Base-by-base conservation (phyloP, 1,140 invertebrate genomes). In the Babylonia areolata region DNA sequence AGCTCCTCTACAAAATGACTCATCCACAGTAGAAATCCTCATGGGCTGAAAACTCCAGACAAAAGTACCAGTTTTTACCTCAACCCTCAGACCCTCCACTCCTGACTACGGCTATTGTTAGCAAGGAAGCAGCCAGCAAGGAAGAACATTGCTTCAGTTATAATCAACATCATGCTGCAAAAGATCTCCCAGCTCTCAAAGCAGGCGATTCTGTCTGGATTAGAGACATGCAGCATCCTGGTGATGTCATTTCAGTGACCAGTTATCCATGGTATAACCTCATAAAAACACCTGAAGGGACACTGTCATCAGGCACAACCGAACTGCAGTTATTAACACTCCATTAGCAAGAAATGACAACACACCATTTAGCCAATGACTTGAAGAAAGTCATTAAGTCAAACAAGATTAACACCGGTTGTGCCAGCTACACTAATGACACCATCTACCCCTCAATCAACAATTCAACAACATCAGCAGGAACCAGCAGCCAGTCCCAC, bases 31-130 rank as follows among this genome's bases (percentile, higher is more conserved):
- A 11, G 87, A 90, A 86, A 23, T 90, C 5, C 54, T 87, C 9
- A 86, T 90, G 83, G 89, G 90, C 17, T 84, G 88, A 64, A 87
- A 87, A 51, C 73, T 90, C 1, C 6, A 77, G 40, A 82, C 82
- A 0, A 77, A 58, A 54, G 15, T 89, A 9, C 87, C 87, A 17
- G 51, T 73, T 5, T n/a, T 46, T 15, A 75, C 64, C n/a, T n/a
- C 42, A 0, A 40, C 35, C 35, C 71, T 88, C 15, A 39, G 33
- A 11, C 85, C 85, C 20, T 28, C 64, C 3, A 51, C 17, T 9
- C 17, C 9, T 42, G 64, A 86, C 73, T n/a, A 69, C 35, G 28
- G 58, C 58, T 12, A 31, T 85, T 2, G 31, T 5, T 1, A 23
- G 1, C 3, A 83, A 69, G 20, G 71, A 85, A n/a, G 35, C 37